These are phyloP conservation scores for Xestobium rufovillosum DNA, from an alignment of 2,888 invertebrate species.

Conservation along the genomic window DNA sequence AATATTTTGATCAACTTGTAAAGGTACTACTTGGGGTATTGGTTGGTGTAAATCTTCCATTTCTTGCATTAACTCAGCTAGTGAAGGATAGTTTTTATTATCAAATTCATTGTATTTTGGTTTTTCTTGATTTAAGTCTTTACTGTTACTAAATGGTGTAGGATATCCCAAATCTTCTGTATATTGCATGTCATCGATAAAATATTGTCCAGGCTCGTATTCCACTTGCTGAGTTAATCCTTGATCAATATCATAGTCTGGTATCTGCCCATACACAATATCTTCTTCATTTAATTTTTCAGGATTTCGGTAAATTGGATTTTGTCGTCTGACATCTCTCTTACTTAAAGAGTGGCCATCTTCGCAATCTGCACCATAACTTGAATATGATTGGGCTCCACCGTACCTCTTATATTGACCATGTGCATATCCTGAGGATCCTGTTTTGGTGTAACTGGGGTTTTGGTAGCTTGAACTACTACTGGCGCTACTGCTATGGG, in stretches of 20 bases:
- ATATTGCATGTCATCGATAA: no score
- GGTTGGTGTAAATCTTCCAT: slow-evolving; percentile 7
- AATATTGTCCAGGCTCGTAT: no score
- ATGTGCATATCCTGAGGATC: background rate
- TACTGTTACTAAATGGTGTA: background rate
- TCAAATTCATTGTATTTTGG: no score
- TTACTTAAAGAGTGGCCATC: background rate
- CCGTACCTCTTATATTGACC: background rate
- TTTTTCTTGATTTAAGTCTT: no score
- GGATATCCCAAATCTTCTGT: background rate
- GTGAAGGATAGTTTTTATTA: no score
- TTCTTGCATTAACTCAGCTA: slow-evolving; percentile 30
- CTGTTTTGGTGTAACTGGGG: slow-evolving; percentile 12
- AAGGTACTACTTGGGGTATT: background rate
- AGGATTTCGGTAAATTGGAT: no score
- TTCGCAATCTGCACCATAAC: background rate
- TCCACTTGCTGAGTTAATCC: no score
- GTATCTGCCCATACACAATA: background rate
- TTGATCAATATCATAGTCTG: background rate
- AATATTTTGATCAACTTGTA: slow-evolving; percentile 15
- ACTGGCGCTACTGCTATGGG: slow-evolving; percentile 23
- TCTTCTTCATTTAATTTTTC: slow-evolving; percentile 1
- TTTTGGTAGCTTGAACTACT: slow-evolving; percentile 20
- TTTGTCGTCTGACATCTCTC: no score
- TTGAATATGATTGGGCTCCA: background rate